Percentiles rank a stretch among this genome's conserved stretches.
phyloP scores from a whole-genome alignment of 2,797 vertebrate genomes.

The Phataginus tetradactyla region DNA sequence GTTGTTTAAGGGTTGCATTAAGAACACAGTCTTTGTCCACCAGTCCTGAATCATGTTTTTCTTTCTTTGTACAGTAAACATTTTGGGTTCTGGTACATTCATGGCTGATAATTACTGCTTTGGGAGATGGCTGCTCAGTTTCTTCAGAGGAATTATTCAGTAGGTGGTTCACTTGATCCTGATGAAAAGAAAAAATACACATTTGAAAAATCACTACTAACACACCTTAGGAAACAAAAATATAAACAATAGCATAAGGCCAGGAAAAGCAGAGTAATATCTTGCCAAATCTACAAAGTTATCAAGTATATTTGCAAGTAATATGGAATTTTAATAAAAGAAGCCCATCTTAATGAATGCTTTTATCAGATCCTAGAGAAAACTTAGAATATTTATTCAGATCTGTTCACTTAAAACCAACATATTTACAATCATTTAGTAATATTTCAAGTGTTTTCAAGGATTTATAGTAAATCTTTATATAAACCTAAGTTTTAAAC shows the following conservation, averaged over 20 bases:
- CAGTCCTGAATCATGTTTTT: slow-evolving; percentile 39
- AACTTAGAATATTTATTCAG: slow-evolving; percentile 19
- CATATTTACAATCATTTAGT: slow-evolving; percentile 4
- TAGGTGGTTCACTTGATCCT: slow-evolving; percentile 93
- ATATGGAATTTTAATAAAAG: neutral
- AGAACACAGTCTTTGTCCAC: slow-evolving; percentile 88
- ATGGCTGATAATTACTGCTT: slow-evolving; percentile 66
- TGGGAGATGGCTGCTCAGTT: slow-evolving; percentile 75
- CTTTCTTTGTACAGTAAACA: slow-evolving; percentile 69
- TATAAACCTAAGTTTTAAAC: slow-evolving; percentile 42
- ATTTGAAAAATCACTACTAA: slow-evolving; percentile 40
- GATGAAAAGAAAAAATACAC: slow-evolving; percentile 52
- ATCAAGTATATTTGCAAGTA: slow-evolving; percentile 11
- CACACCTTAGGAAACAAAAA: slow-evolving; percentile 35
- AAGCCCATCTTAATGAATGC: slow-evolving; percentile 22
- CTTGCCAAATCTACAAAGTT: slow-evolving; percentile 20
- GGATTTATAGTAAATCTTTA: slow-evolving; percentile 17
- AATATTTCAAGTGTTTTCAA: slow-evolving; percentile 18
- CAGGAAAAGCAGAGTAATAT: slow-evolving; percentile 19
- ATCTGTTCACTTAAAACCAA: slow-evolving; percentile 39
- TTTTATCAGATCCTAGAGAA: slow-evolving; percentile 36
- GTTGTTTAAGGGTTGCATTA: slow-evolving; percentile 91
- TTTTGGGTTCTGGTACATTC: slow-evolving; percentile 70
- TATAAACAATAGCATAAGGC: neutral
- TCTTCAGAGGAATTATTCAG: slow-evolving; percentile 87